These are phyloP conservation scores for Aegotheles bennettii DNA, from an alignment of 2,113 vertebrate genomes.

Conservation along the genomic window DNA sequence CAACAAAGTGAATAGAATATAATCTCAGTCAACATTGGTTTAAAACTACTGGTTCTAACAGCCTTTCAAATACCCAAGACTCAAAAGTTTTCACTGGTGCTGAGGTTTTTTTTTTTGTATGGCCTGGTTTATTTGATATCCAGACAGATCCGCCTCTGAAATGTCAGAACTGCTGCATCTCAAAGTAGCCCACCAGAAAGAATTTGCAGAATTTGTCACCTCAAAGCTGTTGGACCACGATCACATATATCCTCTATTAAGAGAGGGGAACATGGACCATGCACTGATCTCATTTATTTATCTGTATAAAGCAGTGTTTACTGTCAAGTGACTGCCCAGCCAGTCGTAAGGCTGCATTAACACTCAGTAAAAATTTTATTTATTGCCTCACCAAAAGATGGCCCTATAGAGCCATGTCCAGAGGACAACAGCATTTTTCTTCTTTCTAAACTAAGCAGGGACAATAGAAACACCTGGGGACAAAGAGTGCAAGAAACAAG, in stretches of 20 bases:
- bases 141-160: not conserved
- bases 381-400: slow-evolving; percentile 34
- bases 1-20: not conserved
- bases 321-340: not conserved
- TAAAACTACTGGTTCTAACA: not conserved
- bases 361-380: not conserved
- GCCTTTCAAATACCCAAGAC: not conserved
- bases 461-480: not conserved
- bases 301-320: not conserved
- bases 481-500: not conserved
- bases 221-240: not conserved
- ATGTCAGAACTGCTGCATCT: not conserved
- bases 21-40: not conserved
- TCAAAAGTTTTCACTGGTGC: not conserved
- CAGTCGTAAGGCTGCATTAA: not conserved
- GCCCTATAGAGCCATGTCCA: not conserved
- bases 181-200: not conserved
- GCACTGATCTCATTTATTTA: not conserved
- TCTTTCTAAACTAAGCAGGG: not conserved
- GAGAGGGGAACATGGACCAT: not conserved
- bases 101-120: not conserved
- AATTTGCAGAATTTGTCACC: not conserved
- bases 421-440: not conserved
- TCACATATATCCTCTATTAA: fast-evolving
- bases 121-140: not conserved